Conservation (phyloP, 2,113 vertebrate genomes). For the Meriones unguiculatus region DNA sequence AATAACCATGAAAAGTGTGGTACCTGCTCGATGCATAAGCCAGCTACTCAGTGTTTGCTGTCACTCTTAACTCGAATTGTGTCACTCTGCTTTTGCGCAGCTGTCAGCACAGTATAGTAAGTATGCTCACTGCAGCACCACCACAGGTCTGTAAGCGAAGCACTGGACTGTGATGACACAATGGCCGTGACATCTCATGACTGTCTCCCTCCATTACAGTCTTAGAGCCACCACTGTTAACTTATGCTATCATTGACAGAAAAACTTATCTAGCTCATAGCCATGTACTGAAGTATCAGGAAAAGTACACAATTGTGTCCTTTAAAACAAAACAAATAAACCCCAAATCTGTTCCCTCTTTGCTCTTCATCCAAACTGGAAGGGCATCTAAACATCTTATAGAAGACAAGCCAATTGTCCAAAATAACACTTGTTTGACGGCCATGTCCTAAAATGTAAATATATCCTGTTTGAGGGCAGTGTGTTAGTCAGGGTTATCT, state of each 20-base stretch:
- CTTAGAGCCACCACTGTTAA: not conserved
- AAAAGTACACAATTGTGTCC: not conserved
- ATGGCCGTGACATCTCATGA: too few species aligned
- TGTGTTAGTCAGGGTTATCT: not conserved
- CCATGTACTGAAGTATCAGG: too few species aligned
- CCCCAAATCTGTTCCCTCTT: not conserved
- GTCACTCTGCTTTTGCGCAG: too few species aligned
- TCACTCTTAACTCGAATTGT: too few species aligned
- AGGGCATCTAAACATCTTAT: not conserved
- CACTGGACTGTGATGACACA: rapidly evolving
- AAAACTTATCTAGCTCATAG: too few species aligned
- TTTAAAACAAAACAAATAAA: not conserved
- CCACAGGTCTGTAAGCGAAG: too few species aligned
- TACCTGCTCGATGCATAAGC: rapidly evolving
- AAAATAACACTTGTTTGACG: not conserved
- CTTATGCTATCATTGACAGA: not conserved
- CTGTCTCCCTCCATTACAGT: not conserved
- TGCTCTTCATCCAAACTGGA: not conserved
- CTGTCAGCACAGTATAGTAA: not conserved
- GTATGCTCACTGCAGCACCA: not conserved
- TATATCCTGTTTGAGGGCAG: not conserved
- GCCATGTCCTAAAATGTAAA: not conserved
- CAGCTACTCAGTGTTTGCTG: rapidly evolving
- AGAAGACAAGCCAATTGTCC: not conserved
- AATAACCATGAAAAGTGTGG: rapidly evolving